Percentiles rank a stretch among this genome's conserved stretches.
These are phyloP conservation scores for Eulimnadia texana DNA, from an alignment of 1,140 invertebrate species.

Conservation along the genomic window DNA sequence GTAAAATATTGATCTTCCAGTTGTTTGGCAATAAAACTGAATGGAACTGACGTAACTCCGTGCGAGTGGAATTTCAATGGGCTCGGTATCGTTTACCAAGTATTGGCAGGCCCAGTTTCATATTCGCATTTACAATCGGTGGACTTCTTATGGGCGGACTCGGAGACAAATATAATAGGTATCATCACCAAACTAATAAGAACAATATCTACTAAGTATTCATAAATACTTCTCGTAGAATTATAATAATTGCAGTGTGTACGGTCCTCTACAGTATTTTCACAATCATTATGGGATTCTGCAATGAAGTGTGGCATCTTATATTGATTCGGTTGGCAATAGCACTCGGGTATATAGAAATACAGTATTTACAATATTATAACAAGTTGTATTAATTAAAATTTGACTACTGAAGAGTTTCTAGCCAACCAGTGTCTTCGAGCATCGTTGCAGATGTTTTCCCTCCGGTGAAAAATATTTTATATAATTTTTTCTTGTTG, in stretches of 20 bases:
- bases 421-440: slow-evolving; percentile 76
- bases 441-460: slow-evolving; percentile 75
- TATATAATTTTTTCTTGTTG: no score
- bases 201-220: no score
- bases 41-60: slow-evolving; percentile 51
- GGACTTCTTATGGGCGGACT: slow-evolving; percentile 71
- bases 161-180: slow-evolving; percentile 53
- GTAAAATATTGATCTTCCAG: no score
- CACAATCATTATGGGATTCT: slow-evolving; percentile 63
- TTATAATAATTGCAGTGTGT: slow-evolving; percentile 55
- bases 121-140: slow-evolving; percentile 73
- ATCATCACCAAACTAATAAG: no score
- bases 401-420: no score
- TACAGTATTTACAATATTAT: no score
- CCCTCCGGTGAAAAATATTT: no score
- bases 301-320: slow-evolving; percentile 76
- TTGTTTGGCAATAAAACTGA: no score
- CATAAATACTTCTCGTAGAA: slow-evolving; percentile 37
- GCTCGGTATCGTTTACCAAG: slow-evolving; percentile 76
- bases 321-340: slow-evolving; percentile 70
- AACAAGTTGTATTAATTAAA: no score
- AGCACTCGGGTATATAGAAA: slow-evolving; percentile 63
- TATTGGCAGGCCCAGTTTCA: slow-evolving; percentile 84
- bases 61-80: slow-evolving; percentile 90
- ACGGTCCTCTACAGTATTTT: slow-evolving; percentile 65